A percentile compares a stretch with the other conserved stretches of the same genome.
phyloP scores from a whole-genome alignment of 2,888 invertebrate genomes.

The Chrysopilus asiliformis region DNA sequence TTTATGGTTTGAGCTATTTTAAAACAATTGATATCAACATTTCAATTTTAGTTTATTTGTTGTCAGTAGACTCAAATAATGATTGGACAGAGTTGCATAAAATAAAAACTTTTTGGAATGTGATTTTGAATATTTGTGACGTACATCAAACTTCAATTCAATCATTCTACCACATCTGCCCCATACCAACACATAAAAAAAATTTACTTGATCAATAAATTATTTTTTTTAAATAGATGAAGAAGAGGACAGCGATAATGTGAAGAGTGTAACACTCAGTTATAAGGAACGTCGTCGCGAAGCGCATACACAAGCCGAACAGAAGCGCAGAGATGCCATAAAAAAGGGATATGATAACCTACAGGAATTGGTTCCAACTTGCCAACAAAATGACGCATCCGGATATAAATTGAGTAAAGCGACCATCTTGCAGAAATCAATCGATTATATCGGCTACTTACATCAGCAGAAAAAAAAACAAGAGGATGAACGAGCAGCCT shows the following conservation, averaged over 20 bases:
- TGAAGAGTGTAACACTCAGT: constrained; percentile 49
- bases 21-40: too few species aligned
- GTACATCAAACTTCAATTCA: background rate
- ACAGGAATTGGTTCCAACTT: constrained; percentile 85
- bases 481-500: constrained; percentile 82
- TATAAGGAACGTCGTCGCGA: constrained; percentile 89
- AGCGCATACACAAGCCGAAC: constrained; percentile 93
- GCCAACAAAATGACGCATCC: constrained; percentile 81
- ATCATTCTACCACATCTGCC: background rate
- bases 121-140: background rate
- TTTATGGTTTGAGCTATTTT: too few species aligned
- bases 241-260: constrained; percentile 50
- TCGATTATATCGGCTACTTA: constrained; percentile 84
- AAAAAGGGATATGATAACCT: constrained; percentile 93
- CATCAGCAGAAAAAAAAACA: constrained; percentile 85
- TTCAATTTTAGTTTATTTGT: too few species aligned
- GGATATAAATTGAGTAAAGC: constrained; percentile 95
- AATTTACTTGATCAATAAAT: too few species aligned
- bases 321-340: constrained; percentile 91
- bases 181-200: background rate
- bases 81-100: too few species aligned
- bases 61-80: too few species aligned
- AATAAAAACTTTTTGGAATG: background rate
- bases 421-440: constrained; percentile 80
- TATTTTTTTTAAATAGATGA: constrained; percentile 41